A percentile compares a stretch with the other conserved stretches of the same genome.
Evolutionary conservation across 2,797 vertebrate genomes (phyloP).

Genomic region (Phalanger gymnotis): DNA sequence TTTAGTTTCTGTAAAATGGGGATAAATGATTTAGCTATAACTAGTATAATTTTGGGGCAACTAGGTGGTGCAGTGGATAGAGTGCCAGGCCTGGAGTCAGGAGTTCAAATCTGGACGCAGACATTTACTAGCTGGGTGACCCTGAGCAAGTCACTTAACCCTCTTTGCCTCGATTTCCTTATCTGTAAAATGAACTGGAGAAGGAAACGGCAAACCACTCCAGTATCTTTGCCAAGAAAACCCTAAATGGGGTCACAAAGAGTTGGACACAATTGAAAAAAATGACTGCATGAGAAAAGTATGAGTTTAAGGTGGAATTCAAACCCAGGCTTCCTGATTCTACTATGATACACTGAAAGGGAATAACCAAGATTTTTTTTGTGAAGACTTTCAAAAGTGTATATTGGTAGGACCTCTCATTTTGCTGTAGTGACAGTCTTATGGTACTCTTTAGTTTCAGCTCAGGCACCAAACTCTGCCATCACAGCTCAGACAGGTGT

Average conservation of each 20-base stretch:
- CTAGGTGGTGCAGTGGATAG: not conserved
- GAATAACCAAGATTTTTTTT: not conserved
- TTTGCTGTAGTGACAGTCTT: slow-evolving; percentile 36
- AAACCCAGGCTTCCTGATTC: not conserved
- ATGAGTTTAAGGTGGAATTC: not conserved
- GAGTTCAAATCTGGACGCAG: not conserved
- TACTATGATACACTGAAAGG: not conserved
- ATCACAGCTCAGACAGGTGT: slow-evolving; percentile 93
- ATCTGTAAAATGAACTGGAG: not conserved
- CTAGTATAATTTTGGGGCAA: not conserved
- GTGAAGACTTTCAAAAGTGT: not conserved
- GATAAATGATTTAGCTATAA: no score
- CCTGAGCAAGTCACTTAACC: not conserved
- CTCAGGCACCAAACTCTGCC: slow-evolving; percentile 95
- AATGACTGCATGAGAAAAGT: not conserved
- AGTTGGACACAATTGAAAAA: not conserved
- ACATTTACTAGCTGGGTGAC: not conserved
- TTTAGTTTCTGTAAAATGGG: no score
- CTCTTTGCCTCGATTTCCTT: not conserved
- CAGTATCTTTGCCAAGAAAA: not conserved
- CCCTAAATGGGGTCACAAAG: not conserved
- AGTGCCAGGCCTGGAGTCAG: not conserved
- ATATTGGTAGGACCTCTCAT: not conserved
- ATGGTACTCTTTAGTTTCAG: slow-evolving; percentile 88
- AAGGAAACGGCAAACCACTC: not conserved